These are phyloP conservation scores for Erythrocebus patas DNA, from an alignment of 2,113 vertebrate species.

Conservation along the genomic window DNA sequence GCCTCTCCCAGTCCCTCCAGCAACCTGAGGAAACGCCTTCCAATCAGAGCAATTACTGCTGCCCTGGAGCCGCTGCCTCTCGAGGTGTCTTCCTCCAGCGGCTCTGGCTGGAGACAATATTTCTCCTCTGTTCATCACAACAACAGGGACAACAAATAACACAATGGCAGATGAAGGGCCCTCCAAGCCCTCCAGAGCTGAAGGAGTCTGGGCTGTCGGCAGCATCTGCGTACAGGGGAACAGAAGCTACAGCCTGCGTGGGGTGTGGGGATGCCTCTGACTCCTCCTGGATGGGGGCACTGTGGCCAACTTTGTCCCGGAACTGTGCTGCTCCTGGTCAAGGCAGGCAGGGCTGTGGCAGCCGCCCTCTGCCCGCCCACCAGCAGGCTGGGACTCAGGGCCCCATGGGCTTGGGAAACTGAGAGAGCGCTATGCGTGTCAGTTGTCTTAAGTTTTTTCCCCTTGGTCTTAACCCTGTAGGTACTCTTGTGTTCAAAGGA, in stretches of 20 bases:
- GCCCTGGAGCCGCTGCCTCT: not conserved
- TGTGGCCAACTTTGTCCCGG: not conserved
- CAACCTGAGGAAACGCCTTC: not conserved
- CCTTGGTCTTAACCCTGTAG: not conserved
- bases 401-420: not conserved
- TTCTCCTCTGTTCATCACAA: conserved; percentile 47
- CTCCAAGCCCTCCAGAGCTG: not conserved
- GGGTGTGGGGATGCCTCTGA: fast-evolving
- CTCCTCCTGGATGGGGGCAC: not conserved
- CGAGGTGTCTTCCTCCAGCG: not conserved
- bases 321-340: not conserved
- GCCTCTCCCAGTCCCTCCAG: not conserved
- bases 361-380: fast-evolving
- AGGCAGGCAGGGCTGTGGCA: not conserved
- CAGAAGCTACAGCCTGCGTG: fast-evolving
- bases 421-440: not conserved
- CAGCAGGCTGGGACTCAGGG: not conserved
- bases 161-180: not conserved
- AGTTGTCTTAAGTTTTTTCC: not conserved
- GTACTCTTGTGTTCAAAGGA: not conserved
- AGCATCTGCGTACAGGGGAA: not conserved
- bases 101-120: conserved; percentile 35
- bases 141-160: conserved; percentile 32
- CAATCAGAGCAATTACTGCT: not conserved
- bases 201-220: not conserved